Percentiles rank a stretch among this genome's conserved stretches.
Evolutionary conservation across 1,140 invertebrate species (phyloP).

Genomic region (Micrasema longulum): DNA sequence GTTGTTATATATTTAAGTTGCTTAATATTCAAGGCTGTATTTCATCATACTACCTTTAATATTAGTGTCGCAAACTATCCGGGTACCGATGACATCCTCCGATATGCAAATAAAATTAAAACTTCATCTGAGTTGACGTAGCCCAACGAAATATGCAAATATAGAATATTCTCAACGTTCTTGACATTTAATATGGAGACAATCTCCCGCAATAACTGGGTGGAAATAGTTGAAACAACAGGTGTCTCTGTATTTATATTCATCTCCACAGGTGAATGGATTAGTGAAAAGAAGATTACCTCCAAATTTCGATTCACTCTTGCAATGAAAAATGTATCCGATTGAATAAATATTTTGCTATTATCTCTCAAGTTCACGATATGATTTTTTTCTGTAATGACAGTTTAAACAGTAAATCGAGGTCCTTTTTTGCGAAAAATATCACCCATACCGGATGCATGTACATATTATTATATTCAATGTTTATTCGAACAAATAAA

Average conservation of each 20-base stretch:
- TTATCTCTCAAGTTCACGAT: background rate
- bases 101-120: background rate
- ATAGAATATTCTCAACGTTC: conserved; percentile 4
- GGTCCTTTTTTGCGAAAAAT: too few species aligned
- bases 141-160: conserved; percentile 22
- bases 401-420: too few species aligned
- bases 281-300: conserved; percentile 14
- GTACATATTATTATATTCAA: too few species aligned
- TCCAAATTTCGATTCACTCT: background rate
- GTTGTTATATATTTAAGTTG: too few species aligned
- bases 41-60: background rate
- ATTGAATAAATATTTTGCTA: conserved; percentile 5
- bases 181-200: conserved; percentile 30
- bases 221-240: conserved; percentile 26
- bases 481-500: too few species aligned
- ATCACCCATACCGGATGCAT: too few species aligned
- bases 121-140: conserved; percentile 1
- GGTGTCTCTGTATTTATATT: conserved; percentile 14
- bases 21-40: conserved; percentile 8
- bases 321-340: background rate
- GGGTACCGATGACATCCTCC: conserved; percentile 8
- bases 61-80: background rate
- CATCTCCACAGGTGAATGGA: background rate
- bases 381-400: too few species aligned
- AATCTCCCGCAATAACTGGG: conserved; percentile 10